Conservation (phyloP, 1,140 invertebrate species). For the Pinna nobilis region DNA sequence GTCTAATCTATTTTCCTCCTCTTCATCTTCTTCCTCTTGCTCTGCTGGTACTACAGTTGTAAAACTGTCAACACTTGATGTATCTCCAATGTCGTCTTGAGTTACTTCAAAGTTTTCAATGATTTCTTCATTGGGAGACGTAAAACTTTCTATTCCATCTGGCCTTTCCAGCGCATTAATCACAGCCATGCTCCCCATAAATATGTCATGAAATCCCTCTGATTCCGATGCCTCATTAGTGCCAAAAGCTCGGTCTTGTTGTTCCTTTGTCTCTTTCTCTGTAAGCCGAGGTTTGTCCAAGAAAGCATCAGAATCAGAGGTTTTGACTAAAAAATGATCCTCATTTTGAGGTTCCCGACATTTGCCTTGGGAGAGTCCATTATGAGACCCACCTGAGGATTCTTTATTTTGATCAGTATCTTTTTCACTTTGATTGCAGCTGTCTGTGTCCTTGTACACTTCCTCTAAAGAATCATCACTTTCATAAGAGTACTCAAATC, state of each 20-base stretch:
- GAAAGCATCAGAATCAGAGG: too few species aligned
- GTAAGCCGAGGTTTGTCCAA: too few species aligned
- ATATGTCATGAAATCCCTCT: neutral
- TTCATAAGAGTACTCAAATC: neutral
- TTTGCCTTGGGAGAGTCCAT: too few species aligned
- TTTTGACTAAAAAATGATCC: constrained; percentile 32
- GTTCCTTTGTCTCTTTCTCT: too few species aligned
- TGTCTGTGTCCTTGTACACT: constrained; percentile 21
- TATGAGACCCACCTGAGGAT: too few species aligned
- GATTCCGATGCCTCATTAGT: neutral
- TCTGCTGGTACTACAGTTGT: constrained; percentile 77
- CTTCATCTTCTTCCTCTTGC: constrained; percentile 86
- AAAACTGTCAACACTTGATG: constrained; percentile 91
- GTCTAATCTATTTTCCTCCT: constrained; percentile 81
- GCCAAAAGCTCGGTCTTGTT: neutral
- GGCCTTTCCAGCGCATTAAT: neutral
- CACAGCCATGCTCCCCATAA: too few species aligned
- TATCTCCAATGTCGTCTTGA: constrained; percentile 77
- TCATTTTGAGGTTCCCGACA: too few species aligned
- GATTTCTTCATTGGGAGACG: neutral
- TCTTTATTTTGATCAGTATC: neutral
- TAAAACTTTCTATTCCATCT: neutral
- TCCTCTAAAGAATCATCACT: constrained; percentile 27
- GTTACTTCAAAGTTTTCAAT: constrained; percentile 6
- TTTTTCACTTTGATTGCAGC: too few species aligned